A percentile compares a stretch with the other conserved stretches of the same genome.
phyloP scores from a whole-genome alignment of 2,797 vertebrate species.

The Aulostomus chinensis region DNA sequence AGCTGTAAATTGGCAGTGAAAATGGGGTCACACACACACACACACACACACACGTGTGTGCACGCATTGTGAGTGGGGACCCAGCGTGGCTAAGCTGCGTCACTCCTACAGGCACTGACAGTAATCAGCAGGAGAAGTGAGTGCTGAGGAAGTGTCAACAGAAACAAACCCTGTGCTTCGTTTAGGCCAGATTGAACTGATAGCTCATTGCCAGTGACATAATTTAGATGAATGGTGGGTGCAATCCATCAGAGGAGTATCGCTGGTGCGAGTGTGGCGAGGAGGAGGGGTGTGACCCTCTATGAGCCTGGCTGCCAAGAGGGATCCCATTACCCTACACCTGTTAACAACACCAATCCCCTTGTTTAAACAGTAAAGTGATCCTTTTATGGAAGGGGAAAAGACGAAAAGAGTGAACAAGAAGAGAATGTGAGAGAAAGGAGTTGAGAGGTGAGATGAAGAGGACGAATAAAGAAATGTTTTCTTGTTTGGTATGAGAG shows the following conservation, averaged over 20 bases:
- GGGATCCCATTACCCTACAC: slow-evolving; percentile 88
- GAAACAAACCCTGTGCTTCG: slow-evolving; percentile 70
- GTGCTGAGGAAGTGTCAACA: slow-evolving; percentile 70
- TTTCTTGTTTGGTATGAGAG: slow-evolving; percentile 80
- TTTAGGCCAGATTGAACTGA: slow-evolving; percentile 81
- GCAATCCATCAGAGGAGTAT: slow-evolving; percentile 83
- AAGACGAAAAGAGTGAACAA: slow-evolving; percentile 33
- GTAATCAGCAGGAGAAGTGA: slow-evolving; percentile 71
- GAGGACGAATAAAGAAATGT: slow-evolving; percentile 68
- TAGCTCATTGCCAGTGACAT: slow-evolving; percentile 85
- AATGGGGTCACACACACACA: slow-evolving; percentile 31
- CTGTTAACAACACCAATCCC: slow-evolving; percentile 87
- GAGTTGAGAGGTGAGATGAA: slow-evolving; percentile 43
- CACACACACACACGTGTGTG: neutral
- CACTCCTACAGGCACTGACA: slow-evolving; percentile 54
- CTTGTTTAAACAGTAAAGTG: slow-evolving; percentile 86
- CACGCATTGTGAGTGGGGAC: slow-evolving; percentile 8
- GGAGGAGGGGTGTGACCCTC: slow-evolving; percentile 65
- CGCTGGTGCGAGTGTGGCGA: slow-evolving; percentile 46
- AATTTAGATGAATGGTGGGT: slow-evolving; percentile 89
- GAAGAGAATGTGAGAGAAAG: slow-evolving; percentile 24
- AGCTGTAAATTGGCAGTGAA: slow-evolving; percentile 44
- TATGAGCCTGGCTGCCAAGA: slow-evolving; percentile 73
- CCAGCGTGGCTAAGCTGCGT: slow-evolving; percentile 29
- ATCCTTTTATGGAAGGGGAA: slow-evolving; percentile 73